Base-by-base conservation (phyloP, 2,888 invertebrate species). In the Choristoneura rosaceana region DNA sequence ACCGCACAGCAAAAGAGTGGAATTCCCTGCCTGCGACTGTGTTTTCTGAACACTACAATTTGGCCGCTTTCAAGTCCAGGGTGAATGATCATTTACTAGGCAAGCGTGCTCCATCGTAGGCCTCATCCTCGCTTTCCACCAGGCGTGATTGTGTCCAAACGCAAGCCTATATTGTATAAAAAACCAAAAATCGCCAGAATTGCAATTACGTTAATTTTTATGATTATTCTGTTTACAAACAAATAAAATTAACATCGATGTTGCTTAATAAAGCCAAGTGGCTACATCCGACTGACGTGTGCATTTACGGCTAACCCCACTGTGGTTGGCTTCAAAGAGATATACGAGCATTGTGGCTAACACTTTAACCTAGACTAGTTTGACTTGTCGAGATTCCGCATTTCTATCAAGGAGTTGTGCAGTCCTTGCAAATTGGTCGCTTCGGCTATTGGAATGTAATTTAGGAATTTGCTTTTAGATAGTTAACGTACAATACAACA, bases 311-410 rank as follows among this genome's bases (percentile, higher is more conserved):
- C 59, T 64, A 73, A 69, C 73, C 68, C 38, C 58, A 50, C 59
- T 73, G 68, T 63, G 73, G 67, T 68, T 55, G 34, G 17, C 50
- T 64, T 69, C 59, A 69, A 64, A 69, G 63, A 68, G 68, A 73
- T 64, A 50, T 68, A 64, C 41, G 67, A 62, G 67, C 62, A 43
- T 64, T 64, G 73, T 34, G 52, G 50, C 58, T 64, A 64, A 69
- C 68, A 52, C 68, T 68, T 69, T 45, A 71, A 73, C 63, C 73
- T 69, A 64, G 41, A 50, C 68, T 52, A 64, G 63, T 63, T 73
- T 68, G 68, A 33, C 43, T 33, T 64, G 68, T 69, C 68, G 17
- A 60, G 68, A 68, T 60, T 45, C 58, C 17, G 14, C 62, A 59
- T 50, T 64, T 50, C 41, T 41, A 5, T 47, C 17, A 9, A 33